A percentile compares a stretch with the other conserved stretches of the same genome.
Evolutionary conservation across 2,113 vertebrate genomes (phyloP).

Genomic region (Turdus rufiventris): DNA sequence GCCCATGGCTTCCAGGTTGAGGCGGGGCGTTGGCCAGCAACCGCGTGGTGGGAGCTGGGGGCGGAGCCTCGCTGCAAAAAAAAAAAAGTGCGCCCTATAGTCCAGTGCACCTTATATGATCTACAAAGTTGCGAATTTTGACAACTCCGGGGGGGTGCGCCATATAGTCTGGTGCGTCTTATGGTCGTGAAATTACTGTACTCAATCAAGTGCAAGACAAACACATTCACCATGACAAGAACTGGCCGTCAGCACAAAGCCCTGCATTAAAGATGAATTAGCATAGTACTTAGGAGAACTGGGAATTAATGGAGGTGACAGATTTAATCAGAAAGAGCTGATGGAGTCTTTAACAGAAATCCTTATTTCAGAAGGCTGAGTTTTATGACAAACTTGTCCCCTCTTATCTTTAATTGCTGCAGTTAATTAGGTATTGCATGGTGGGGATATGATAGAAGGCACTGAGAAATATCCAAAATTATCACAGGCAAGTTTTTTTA

Average conservation of each 20-base stretch:
- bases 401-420: neutral
- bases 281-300: neutral
- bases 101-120: too few species aligned
- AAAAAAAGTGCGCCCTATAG: too few species aligned
- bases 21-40: too few species aligned
- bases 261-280: neutral
- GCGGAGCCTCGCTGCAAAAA: too few species aligned
- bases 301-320: neutral
- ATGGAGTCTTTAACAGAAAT: neutral
- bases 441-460: neutral
- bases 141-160: too few species aligned
- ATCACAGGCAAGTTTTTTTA: too few species aligned
- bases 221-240: neutral
- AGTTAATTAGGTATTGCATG: neutral
- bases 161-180: too few species aligned
- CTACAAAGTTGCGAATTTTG: too few species aligned
- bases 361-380: neutral
- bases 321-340: neutral
- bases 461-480: neutral
- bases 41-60: too few species aligned
- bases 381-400: neutral
- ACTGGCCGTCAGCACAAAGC: neutral
- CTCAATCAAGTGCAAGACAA: neutral
- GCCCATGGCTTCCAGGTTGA: too few species aligned
- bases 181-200: too few species aligned